Conservation (phyloP, 1,140 invertebrate genomes). For the Drosophila melanogaster region Release_6_plus_ISO1_MT NT_033777.3:23260501-23261000, state of each 20-base stretch:
- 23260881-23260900: conserved; percentile 54
- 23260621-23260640: conserved; percentile 77
- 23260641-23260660: conserved; percentile 59
- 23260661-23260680: conserved; percentile 48
- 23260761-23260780: conserved; percentile 51
- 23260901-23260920: conserved; percentile 43
- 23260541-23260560: conserved; percentile 25
- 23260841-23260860: conserved; percentile 56
- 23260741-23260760: conserved; percentile 70
- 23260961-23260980: background rate
- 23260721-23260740: conserved; percentile 71
- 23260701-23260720: conserved; percentile 38
- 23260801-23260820: conserved; percentile 67
- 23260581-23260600: conserved; percentile 10
- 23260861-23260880: conserved; percentile 66
- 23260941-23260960: background rate
- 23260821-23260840: conserved; percentile 70
- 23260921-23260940: conserved; percentile 45
- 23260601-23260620: conserved; percentile 75
- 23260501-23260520: conserved; percentile 32
- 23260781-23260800: conserved; percentile 27
- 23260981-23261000: conserved; percentile 50
- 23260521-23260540: conserved; percentile 25
- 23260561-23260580: conserved; percentile 32
- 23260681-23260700: conserved; percentile 34